A percentile compares a stretch with the other conserved stretches of the same genome.
Conservation (phyloP, 2,797 vertebrate species). For the Muraenolepis orangiensis region DNA sequence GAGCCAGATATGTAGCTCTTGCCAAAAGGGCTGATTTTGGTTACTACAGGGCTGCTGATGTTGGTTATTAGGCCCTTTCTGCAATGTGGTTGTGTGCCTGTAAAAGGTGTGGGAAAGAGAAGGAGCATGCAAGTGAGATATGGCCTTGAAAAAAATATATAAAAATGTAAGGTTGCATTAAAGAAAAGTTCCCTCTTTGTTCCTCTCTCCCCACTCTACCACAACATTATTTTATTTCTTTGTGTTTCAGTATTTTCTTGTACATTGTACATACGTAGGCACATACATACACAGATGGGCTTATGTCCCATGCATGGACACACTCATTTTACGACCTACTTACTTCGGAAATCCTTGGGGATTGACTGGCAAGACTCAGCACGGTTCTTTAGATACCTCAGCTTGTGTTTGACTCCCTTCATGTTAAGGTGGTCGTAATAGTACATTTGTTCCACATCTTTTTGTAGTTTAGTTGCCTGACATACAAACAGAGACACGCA, state of each 20-base stretch:
- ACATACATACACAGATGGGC: neutral
- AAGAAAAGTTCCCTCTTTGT: no score
- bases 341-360: conserved; percentile 61
- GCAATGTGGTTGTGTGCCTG: conserved; percentile 48
- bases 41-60: conserved; percentile 57
- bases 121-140: neutral
- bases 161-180: no score
- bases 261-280: neutral
- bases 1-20: conserved; percentile 60
- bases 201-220: neutral
- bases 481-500: neutral
- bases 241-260: neutral
- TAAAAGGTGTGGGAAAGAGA: conserved; percentile 10
- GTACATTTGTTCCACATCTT: conserved; percentile 47
- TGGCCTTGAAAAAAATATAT: no score
- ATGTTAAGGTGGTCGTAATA: conserved; percentile 59
- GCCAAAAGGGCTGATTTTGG: conserved; percentile 57
- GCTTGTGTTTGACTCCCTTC: conserved; percentile 57
- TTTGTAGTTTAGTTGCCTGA: conserved; percentile 30
- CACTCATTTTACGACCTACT: conserved; percentile 7
- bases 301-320: neutral
- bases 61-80: conserved; percentile 57
- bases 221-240: neutral
- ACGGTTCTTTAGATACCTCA: conserved; percentile 63
- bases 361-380: conserved; percentile 65